phyloP scores from a whole-genome alignment of 2,797 vertebrate species.

The Pipistrellus pipistrellus region DNA sequence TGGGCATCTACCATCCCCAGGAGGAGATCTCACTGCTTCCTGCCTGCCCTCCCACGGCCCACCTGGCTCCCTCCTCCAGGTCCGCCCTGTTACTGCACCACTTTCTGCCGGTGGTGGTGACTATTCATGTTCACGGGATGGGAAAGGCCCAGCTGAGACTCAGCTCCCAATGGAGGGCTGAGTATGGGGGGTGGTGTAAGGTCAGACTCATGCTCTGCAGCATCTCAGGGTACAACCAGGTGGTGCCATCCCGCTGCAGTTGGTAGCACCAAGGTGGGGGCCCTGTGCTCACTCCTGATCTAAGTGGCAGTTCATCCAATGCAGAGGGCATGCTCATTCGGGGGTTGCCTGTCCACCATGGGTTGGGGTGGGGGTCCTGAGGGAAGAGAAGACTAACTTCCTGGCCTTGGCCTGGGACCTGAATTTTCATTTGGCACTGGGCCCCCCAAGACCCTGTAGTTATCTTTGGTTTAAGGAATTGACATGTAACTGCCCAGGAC shows the following conservation, averaged over 20 bases:
- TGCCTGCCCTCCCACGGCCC: constrained; percentile 76
- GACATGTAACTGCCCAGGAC: neutral
- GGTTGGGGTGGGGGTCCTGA: neutral
- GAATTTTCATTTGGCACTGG: neutral
- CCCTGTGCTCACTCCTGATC: neutral
- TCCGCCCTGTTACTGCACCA: neutral
- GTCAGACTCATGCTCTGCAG: neutral
- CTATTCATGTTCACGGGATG: neutral
- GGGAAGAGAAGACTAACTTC: neutral
- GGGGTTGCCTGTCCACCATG: neutral
- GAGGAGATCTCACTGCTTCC: neutral
- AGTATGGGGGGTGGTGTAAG: rapidly evolving
- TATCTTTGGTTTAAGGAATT: neutral
- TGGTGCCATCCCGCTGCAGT: rapidly evolving
- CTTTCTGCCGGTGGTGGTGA: no score
- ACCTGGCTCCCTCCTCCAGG: constrained; percentile 46
- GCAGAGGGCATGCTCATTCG: neutral
- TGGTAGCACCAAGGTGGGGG: neutral
- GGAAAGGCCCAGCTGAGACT: neutral
- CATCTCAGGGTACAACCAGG: neutral
- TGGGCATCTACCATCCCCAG: rapidly evolving
- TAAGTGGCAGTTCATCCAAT: no score
- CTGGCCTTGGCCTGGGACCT: no score
- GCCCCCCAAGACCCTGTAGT: no score
- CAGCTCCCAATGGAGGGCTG: neutral